Conservation (phyloP, 2,797 vertebrate species). For the Acridotheres tristis region DNA sequence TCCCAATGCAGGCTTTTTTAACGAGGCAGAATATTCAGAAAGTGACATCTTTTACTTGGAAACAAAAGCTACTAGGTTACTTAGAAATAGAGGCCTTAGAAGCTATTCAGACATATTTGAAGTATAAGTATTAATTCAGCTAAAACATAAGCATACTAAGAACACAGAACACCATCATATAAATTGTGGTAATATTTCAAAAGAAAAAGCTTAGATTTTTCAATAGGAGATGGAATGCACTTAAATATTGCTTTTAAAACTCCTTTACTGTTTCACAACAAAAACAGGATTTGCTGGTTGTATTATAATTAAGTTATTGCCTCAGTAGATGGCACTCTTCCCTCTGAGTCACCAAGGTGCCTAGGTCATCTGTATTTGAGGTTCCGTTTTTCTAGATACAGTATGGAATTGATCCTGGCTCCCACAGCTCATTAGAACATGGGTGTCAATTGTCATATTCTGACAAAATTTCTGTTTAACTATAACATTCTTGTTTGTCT, state of each 20-base stretch:
- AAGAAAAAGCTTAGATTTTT: background rate
- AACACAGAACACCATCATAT: background rate
- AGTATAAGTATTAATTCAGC: background rate
- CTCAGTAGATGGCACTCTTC: slow-evolving; percentile 59
- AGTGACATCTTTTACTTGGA: background rate
- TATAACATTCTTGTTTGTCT: background rate
- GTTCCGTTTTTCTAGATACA: background rate
- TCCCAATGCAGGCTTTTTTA: background rate
- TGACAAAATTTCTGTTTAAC: background rate
- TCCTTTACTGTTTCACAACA: background rate
- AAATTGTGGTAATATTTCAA: background rate
- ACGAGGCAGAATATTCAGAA: background rate
- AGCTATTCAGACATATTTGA: background rate
- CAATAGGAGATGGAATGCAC: background rate
- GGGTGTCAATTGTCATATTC: background rate
- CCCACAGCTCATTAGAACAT: background rate
- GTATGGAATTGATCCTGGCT: background rate
- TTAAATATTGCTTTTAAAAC: background rate
- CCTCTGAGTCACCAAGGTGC: background rate
- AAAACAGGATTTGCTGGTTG: background rate
- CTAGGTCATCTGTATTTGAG: background rate
- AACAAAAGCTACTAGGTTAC: background rate
- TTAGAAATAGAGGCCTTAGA: background rate
- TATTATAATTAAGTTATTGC: slow-evolving; percentile 4
- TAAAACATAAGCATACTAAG: background rate